Base-by-base conservation (phyloP, 2,113 vertebrate genomes). In the Chitala chitala region DNA sequence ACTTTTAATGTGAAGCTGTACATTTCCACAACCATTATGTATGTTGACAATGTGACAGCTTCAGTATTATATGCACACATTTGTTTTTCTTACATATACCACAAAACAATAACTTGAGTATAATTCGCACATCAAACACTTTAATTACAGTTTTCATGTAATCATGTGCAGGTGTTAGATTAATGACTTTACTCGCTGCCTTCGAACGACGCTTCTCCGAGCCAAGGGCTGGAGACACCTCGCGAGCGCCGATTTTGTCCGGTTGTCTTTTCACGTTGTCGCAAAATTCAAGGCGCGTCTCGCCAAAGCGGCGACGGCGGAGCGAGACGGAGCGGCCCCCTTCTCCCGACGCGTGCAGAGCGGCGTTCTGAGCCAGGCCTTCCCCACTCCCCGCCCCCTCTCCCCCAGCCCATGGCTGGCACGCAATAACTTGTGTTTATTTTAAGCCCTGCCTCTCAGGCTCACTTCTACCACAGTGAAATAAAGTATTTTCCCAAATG, bases 401-500 rank as follows among this genome's bases (percentile, higher is more conserved):
- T 31, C 69, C n/a, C 51, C 40, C 51, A 17, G 9, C 31, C 31
- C 22, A 71, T 36, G 69, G 50, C 69, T 71, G 69, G 50, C 20
- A 54, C 55, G 69, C 69, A 71, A 54, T 71, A 71, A 54, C 50
- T n/a, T 22, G 69, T 54, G 33, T 71, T 71, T 71, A 71, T 71
- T 71, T 71, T 71, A 31, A 71, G 69, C 31, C n/a, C 22, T 71
- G 69, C 69, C 51, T 71, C 69, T 36, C 38, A 71, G 69, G 69
- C 31, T 38, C 48, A 51, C 26, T 69, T 31, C 48, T 54, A n/a
- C 17, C 17, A 55, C 33, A 36, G 20, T 71, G 51, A 55, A 71
- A 71, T 55, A 12, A 50, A 71, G 69, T 20, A 24, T 71, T 71
- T 40, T 3, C 20, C 69, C 51, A 55, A 55, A 54, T 33, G n/a